Conservation (phyloP, 2,888 invertebrate genomes). For the Scaptomyza parva region DNA sequence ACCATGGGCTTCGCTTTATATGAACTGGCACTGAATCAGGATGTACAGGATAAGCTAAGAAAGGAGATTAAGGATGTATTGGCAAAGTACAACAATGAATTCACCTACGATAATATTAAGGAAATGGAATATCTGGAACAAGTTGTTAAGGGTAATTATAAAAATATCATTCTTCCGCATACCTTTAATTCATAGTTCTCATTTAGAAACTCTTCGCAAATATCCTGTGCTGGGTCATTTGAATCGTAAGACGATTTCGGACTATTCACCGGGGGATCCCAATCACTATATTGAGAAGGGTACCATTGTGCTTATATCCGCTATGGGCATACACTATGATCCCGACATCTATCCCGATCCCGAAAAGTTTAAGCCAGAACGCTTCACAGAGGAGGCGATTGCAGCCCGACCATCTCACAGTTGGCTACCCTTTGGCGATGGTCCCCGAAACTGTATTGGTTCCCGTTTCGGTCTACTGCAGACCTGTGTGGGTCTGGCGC, state of each 20-base stretch:
- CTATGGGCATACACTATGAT: slow-evolving; percentile 87
- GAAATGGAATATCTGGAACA: slow-evolving; percentile 85
- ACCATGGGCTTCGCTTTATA: slow-evolving; percentile 85
- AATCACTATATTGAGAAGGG: slow-evolving; percentile 86
- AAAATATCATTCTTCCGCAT: too few species aligned
- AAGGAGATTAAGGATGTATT: slow-evolving; percentile 84
- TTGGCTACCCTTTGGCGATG: slow-evolving; percentile 81
- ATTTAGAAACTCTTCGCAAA: slow-evolving; percentile 86
- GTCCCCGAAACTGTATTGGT: slow-evolving; percentile 78
- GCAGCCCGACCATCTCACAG: slow-evolving; percentile 83
- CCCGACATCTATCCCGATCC: slow-evolving; percentile 87
- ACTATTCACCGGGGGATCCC: too few species aligned
- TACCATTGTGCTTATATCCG: slow-evolving; percentile 86
- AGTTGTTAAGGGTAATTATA: slow-evolving; percentile 85
- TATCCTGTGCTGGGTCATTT: slow-evolving; percentile 86
- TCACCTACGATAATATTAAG: slow-evolving; percentile 82
- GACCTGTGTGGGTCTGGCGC: too few species aligned
- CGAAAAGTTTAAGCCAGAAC: slow-evolving; percentile 87
- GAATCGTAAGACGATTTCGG: too few species aligned
- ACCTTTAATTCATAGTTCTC: not conserved
- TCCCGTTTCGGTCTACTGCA: too few species aligned
- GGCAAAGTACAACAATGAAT: slow-evolving; percentile 73
- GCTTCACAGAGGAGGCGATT: slow-evolving; percentile 86
- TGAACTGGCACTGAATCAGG: slow-evolving; percentile 85
- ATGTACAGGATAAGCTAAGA: slow-evolving; percentile 82